A percentile compares a stretch with the other conserved stretches of the same genome.
Conservation (phyloP, 2,113 vertebrate genomes). For the Diadophis punctatus region DNA sequence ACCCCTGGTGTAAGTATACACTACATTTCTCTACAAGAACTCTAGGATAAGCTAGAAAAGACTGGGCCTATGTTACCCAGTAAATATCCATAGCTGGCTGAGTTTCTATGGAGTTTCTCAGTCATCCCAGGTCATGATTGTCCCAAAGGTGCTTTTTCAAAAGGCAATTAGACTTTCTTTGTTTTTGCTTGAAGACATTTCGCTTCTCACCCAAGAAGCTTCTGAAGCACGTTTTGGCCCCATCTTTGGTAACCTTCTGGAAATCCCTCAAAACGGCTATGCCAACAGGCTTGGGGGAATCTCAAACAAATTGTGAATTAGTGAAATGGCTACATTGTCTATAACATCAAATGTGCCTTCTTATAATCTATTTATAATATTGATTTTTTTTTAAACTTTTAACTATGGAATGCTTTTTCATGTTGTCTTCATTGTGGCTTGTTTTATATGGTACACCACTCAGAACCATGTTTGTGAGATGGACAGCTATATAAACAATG, state of each 20-base stretch:
- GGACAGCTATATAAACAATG: background rate
- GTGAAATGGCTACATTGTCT: background rate
- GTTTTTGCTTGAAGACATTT: no score
- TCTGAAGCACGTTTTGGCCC: background rate
- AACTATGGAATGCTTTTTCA: conserved; percentile 16
- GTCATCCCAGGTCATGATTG: no score
- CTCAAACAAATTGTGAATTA: background rate
- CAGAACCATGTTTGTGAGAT: background rate
- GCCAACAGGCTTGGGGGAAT: background rate
- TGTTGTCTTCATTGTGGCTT: conserved; percentile 31
- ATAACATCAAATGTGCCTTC: background rate
- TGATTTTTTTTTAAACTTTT: background rate
- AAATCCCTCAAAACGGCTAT: background rate
- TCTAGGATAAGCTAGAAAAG: background rate
- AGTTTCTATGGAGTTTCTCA: background rate
- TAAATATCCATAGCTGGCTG: background rate
- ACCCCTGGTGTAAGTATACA: no score
- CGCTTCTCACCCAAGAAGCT: no score
- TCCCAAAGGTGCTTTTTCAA: background rate
- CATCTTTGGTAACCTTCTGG: background rate
- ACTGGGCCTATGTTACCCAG: background rate
- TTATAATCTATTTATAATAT: background rate
- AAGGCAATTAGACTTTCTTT: no score
- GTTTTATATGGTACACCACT: background rate
- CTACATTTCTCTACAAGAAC: background rate